A percentile compares a stretch with the other conserved stretches of the same genome.
These are phyloP conservation scores for Agapornis roseicollis DNA, from an alignment of 2,113 vertebrate species.

Conservation along the genomic window DNA sequence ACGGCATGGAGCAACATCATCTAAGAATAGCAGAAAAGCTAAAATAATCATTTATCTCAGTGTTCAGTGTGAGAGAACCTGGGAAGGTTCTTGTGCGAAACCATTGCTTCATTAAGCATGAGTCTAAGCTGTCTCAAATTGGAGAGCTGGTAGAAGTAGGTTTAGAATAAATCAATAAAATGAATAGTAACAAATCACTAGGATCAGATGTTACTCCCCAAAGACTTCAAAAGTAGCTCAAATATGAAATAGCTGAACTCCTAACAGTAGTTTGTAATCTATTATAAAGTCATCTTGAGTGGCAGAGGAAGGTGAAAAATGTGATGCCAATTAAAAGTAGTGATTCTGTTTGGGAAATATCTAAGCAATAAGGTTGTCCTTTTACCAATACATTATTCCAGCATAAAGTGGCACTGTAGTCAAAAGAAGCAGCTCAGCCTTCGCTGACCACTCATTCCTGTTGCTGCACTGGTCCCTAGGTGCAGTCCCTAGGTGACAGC, in stretches of 20 bases:
- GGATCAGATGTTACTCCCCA: conserved; percentile 30
- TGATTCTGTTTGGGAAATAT: neutral
- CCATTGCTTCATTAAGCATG: neutral
- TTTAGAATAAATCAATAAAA: conserved; percentile 60
- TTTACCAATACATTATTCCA: conserved; percentile 14
- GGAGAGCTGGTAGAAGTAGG: neutral
- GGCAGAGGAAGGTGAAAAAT: conserved; percentile 31
- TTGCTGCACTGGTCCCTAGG: neutral
- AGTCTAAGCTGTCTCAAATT: neutral
- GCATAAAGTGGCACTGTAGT: neutral
- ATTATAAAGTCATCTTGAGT: conserved; percentile 19
- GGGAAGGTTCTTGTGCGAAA: neutral
- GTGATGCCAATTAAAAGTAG: conserved; percentile 51
- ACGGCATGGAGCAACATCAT: neutral
- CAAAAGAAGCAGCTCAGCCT: neutral
- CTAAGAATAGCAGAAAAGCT: neutral
- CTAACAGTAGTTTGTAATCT: conserved; percentile 3
- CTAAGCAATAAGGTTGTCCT: conserved; percentile 5
- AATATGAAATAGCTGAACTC: conserved; percentile 42
- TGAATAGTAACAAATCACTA: conserved; percentile 34
- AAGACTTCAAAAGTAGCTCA: conserved; percentile 42
- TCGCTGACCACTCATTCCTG: neutral
- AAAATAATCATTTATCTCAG: neutral
- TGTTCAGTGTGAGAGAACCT: neutral
- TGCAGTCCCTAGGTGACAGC: neutral